Base-by-base conservation (phyloP, 2,888 invertebrate species). In the Thecocarcelia acutangulata region DNA sequence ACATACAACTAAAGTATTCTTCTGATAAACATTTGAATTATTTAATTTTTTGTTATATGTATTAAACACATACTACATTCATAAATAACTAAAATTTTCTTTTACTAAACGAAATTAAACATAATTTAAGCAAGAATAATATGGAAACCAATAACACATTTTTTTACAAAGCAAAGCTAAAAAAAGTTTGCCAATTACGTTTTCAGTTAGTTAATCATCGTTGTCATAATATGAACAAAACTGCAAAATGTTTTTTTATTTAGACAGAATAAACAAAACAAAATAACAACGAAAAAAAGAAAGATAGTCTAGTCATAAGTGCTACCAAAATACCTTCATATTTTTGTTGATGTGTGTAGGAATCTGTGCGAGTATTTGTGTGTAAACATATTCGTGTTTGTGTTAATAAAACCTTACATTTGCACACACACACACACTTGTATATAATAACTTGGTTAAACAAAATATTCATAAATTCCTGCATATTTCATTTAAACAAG, bases 261-360 rank as follows among this genome's bases (percentile, higher is more conserved):
- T 64, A 75, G 44, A 77, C 48, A 61, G 44, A 64, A 77, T 74
- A 76, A 81, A 74, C 81, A 82, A 78, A 82, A 77, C 69, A 82
- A 73, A 75, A 64, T 56, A 70, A 70, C 44, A 33, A 33, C 28
- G 6, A 42, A 68, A 28, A 21, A 69, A n/a, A n/a, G n/a, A n/a
- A n/a, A n/a, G n/a, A n/a, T n/a, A n/a, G n/a, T n/a, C 15, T 24
- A 44, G n/a, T 24, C 6, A 21, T 2, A 48, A 63, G 54, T 13
- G 12, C 42, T 73, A 68, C 42, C 63, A 80, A 73, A 74, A 63
- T 74, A 64, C 74, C 63, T 69, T 74, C 44, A 68, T 19, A n/a
- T 44, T 61, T 37, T 33, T 64, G 12, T 24, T 52, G n/a, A 33
- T 19, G 42, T 17, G 21, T 11, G 56, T 54, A 17, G 9, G n/a